Conservation (phyloP, 1,140 invertebrate species). For the Diorhabda elongata region DNA sequence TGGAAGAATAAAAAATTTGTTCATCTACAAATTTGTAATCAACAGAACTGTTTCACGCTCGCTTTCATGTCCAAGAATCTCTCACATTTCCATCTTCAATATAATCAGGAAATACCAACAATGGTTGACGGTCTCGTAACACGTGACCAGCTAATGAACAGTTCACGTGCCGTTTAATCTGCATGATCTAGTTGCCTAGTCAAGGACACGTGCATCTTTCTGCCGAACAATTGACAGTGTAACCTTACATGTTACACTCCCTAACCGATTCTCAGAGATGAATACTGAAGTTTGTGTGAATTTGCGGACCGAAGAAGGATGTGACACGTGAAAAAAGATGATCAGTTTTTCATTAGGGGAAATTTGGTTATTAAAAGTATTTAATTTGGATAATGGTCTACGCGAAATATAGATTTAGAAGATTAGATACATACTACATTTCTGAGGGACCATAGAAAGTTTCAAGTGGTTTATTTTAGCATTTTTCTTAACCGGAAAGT, state of each 20-base stretch:
- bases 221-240: conserved; percentile 36
- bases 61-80: not conserved
- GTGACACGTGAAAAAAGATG: conserved; percentile 5
- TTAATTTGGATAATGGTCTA: not conserved
- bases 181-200: conserved; percentile 36
- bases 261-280: not conserved
- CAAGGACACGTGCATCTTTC: conserved; percentile 29
- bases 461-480: too few relatives aligned
- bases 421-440: too few relatives aligned
- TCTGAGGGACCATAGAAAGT: too few relatives aligned
- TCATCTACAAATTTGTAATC: too few relatives aligned
- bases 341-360: conserved; percentile 13
- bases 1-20: too few relatives aligned
- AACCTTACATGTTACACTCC: conserved; percentile 31
- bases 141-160: conserved; percentile 40
- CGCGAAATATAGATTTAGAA: too few relatives aligned
- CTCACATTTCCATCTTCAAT: not conserved
- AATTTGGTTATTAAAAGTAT: not conserved
- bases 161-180: conserved; percentile 37
- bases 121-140: conserved; percentile 25
- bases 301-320: conserved; percentile 2
- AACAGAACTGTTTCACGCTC: not conserved
- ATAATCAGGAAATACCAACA: conserved; percentile 9
- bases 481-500: too few relatives aligned
- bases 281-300: conserved; percentile 12